These are phyloP conservation scores for Amphipoea lucens DNA, from an alignment of 2,888 invertebrate genomes.

Conservation along the genomic window DNA sequence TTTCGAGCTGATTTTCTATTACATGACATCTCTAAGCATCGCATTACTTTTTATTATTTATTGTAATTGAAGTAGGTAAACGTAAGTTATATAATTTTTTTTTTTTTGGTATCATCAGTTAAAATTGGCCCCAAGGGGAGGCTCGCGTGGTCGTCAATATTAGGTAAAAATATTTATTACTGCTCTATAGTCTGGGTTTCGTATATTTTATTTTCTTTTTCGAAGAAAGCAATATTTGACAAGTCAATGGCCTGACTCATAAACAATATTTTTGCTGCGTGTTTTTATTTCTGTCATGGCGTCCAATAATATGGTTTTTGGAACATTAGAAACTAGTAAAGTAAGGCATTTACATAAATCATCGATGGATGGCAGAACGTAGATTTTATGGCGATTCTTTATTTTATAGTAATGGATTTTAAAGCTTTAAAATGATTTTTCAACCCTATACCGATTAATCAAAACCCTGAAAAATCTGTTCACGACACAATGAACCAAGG, in stretches of 20 bases:
- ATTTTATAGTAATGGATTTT: background rate
- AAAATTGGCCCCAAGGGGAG: conserved; percentile 23
- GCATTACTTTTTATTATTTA: conserved; percentile 20
- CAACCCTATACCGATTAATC: background rate
- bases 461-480: background rate
- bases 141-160: conserved; percentile 58
- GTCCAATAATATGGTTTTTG: conserved; percentile 29
- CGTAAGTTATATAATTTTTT: background rate
- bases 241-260: conserved; percentile 25
- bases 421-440: background rate
- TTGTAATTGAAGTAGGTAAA: background rate
- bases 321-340: conserved; percentile 26
- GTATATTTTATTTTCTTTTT: conserved; percentile 22
- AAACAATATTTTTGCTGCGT: conserved; percentile 30
- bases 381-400: conserved; percentile 18
- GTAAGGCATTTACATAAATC: conserved; percentile 20
- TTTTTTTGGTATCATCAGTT: conserved; percentile 10
- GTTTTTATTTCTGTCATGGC: conserved; percentile 40
- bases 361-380: background rate
- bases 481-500: background rate
- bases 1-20: background rate
- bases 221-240: conserved; percentile 28
- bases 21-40: background rate
- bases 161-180: conserved; percentile 47
- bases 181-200: conserved; percentile 33